Conservation (phyloP, 2,888 invertebrate species). For the Andrena camellia region DNA sequence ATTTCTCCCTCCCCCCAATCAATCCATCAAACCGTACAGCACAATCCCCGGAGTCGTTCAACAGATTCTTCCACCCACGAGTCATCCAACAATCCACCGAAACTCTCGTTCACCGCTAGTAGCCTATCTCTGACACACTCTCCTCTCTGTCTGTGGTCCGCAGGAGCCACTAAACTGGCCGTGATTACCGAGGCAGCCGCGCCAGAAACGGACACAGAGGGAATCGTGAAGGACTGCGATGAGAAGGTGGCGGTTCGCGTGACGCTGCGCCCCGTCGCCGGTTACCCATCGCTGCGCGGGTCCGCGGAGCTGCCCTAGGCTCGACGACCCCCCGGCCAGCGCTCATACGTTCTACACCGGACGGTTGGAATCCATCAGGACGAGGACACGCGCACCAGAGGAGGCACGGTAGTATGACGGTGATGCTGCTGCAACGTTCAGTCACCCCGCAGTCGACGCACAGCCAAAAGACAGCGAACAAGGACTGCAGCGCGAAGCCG, state of each 20-base stretch:
- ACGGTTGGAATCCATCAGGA: conserved; percentile 65
- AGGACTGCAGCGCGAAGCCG: conserved; percentile 77
- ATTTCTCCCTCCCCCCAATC: conserved; percentile 18
- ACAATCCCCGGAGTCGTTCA: neutral
- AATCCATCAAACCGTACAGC: conserved; percentile 34
- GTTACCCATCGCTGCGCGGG: conserved; percentile 25
- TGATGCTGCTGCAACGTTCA: conserved; percentile 85
- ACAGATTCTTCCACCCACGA: no score
- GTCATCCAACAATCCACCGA: no score
- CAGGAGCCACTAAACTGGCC: neutral
- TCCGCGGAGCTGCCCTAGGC: neutral
- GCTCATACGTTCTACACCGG: conserved; percentile 20
- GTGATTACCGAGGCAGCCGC: neutral
- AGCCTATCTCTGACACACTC: no score
- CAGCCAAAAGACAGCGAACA: conserved; percentile 82
- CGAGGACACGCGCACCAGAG: conserved; percentile 72
- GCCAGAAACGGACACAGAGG: neutral
- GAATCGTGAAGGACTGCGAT: conserved; percentile 32
- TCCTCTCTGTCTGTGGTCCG: no score
- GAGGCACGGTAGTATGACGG: conserved; percentile 84
- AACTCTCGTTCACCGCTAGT: no score
- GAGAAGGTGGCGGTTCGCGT: conserved; percentile 68
- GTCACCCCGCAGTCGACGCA: conserved; percentile 84
- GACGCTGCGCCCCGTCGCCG: conserved; percentile 61
- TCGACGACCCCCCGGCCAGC: conserved; percentile 20